Evolutionary conservation across 2,113 vertebrate genomes (phyloP).

Genomic region (Toxotes chatareus): DNA sequence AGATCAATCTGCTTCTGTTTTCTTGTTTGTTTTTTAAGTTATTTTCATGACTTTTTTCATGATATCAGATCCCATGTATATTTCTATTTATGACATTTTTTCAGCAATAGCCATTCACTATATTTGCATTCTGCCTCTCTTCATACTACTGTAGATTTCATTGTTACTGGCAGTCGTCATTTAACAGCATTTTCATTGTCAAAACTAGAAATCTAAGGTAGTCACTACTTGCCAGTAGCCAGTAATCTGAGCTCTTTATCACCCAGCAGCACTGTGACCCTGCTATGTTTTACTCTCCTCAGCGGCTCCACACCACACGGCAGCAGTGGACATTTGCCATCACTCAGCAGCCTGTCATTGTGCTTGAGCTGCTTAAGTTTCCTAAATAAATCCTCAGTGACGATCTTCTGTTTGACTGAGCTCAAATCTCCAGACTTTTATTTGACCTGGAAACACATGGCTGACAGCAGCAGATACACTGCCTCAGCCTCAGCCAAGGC

Average conservation of each 20-base stretch:
- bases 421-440: slow-evolving; percentile 43
- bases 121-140: neutral
- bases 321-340: neutral
- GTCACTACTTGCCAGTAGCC: neutral
- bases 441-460: slow-evolving; percentile 37
- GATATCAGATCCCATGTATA: neutral
- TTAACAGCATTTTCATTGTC: neutral
- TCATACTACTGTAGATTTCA: neutral
- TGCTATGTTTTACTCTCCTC: slow-evolving; percentile 15
- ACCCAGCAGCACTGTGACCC: neutral
- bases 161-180: no score
- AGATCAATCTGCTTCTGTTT: neutral
- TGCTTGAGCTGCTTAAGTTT: slow-evolving; percentile 14
- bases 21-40: no score
- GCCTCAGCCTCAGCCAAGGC: slow-evolving; percentile 31
- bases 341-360: slow-evolving; percentile 34
- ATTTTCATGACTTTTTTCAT: neutral
- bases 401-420: slow-evolving; percentile 28
- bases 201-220: neutral
- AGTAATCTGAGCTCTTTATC: neutral
- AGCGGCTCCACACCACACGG: neutral
- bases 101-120: neutral
- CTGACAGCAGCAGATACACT: slow-evolving; percentile 49
- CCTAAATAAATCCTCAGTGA: slow-evolving; percentile 39
- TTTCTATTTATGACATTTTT: neutral